Evolutionary conservation across 2,888 invertebrate species (phyloP).

Genomic region (Epinotia brunnichana): DNA sequence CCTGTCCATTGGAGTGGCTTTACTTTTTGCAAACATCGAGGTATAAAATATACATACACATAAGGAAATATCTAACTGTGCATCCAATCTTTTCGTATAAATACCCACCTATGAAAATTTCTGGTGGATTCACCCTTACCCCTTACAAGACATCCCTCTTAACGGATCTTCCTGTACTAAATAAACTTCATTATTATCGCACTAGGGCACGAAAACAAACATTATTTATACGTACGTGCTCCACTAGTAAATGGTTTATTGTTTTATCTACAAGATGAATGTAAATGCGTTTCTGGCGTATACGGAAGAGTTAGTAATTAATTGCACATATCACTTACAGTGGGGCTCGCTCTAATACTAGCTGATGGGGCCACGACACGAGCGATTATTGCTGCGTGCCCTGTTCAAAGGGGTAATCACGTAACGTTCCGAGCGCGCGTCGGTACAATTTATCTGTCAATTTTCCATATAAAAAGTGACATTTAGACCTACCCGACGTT

Average conservation of each 20-base stretch:
- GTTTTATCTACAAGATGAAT: conserved; percentile 41
- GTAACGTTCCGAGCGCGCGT: too few species aligned
- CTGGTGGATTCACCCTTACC: background rate
- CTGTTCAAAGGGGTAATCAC: too few species aligned
- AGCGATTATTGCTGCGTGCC: background rate
- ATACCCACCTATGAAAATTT: too few species aligned
- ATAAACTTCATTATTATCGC: conserved; percentile 7
- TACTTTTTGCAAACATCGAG: too few species aligned
- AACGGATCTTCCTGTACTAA: conserved; percentile 8
- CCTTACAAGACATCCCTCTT: conserved; percentile 21
- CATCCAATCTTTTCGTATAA: too few species aligned
- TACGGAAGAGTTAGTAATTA: conserved; percentile 43
- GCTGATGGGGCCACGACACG: conserved; percentile 4
- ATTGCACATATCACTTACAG: conserved; percentile 43
- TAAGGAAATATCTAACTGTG: too few species aligned
- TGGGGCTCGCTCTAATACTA: conserved; percentile 13
- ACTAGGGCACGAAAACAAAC: conserved; percentile 30
- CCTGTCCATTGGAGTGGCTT: too few species aligned
- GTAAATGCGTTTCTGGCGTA: conserved; percentile 35
- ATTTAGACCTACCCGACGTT: too few species aligned
- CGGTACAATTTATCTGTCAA: too few species aligned
- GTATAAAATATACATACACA: too few species aligned
- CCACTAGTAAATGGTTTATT: conserved; percentile 33
- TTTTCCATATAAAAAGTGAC: too few species aligned
- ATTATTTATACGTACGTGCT: conserved; percentile 30